phyloP scores from a whole-genome alignment of 2,113 vertebrate species.

The Lampris megalopsis region DNA sequence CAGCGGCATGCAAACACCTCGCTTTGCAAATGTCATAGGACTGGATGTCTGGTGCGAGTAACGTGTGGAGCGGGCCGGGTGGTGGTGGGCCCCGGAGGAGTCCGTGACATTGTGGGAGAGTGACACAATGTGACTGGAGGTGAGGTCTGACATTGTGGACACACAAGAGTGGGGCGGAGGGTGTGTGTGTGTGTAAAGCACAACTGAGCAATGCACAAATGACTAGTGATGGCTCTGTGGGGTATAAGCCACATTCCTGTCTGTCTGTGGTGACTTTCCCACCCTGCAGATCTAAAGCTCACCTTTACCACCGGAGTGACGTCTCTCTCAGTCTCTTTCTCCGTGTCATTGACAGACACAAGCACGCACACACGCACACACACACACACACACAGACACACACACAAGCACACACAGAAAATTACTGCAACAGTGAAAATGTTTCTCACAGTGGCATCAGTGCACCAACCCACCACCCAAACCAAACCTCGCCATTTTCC shows the following conservation, averaged over 20 bases:
- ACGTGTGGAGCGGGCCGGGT: slow-evolving; percentile 6
- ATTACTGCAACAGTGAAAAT: no score
- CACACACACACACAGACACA: neutral
- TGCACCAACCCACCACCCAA: no score
- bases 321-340: neutral
- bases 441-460: no score
- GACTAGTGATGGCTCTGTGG: slow-evolving; percentile 66
- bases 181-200: slow-evolving; percentile 12
- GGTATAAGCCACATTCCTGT: slow-evolving; percentile 50
- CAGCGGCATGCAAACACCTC: slow-evolving; percentile 8
- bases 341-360: neutral
- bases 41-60: slow-evolving; percentile 25
- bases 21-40: slow-evolving; percentile 39
- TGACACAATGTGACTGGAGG: slow-evolving; percentile 62
- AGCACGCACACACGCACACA: slow-evolving; percentile 10
- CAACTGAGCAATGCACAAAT: slow-evolving; percentile 55
- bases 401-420: neutral
- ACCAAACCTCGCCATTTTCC: no score
- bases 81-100: slow-evolving; percentile 40
- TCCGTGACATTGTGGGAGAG: slow-evolving; percentile 60
- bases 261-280: slow-evolving; percentile 22
- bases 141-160: slow-evolving; percentile 70
- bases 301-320: slow-evolving; percentile 58
- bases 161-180: slow-evolving; percentile 24
- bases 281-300: slow-evolving; percentile 52